These are phyloP conservation scores for Latrodectus geometricus DNA, from an alignment of 1,140 invertebrate genomes.

Conservation along the genomic window DNA sequence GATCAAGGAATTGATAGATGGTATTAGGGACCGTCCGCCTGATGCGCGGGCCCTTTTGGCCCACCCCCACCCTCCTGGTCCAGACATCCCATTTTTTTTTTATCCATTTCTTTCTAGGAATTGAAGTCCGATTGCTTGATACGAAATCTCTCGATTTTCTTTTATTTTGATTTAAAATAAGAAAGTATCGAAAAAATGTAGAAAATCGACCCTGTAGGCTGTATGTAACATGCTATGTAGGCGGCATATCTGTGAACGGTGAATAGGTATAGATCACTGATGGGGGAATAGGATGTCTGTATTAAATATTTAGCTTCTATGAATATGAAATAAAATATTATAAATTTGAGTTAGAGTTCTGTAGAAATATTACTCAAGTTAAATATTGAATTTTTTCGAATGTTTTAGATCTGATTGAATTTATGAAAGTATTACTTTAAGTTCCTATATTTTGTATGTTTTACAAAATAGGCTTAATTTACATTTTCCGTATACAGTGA, in stretches of 20 bases:
- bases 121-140: background rate
- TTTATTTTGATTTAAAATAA: background rate
- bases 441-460: too few species aligned
- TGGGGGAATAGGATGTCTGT: too few species aligned
- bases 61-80: background rate
- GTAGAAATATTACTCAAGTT: too few species aligned
- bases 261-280: background rate
- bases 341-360: too few species aligned
- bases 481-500: too few species aligned
- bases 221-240: background rate
- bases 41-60: background rate
- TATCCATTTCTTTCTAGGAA: background rate
- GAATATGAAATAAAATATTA: too few species aligned
- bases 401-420: too few species aligned
- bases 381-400: too few species aligned
- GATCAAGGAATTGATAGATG: slow-evolving; percentile 54
- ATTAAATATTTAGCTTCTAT: too few species aligned
- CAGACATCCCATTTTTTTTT: background rate
- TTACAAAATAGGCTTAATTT: too few species aligned
- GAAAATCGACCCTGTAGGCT: background rate
- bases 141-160: background rate
- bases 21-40: slow-evolving; percentile 48
- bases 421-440: too few species aligned
- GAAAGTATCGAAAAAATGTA: background rate
- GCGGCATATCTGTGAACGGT: background rate